Percentiles rank a stretch among this genome's conserved stretches.
phyloP scores from a whole-genome alignment of 2,888 invertebrate species.

The Tetropium fuscum region DNA sequence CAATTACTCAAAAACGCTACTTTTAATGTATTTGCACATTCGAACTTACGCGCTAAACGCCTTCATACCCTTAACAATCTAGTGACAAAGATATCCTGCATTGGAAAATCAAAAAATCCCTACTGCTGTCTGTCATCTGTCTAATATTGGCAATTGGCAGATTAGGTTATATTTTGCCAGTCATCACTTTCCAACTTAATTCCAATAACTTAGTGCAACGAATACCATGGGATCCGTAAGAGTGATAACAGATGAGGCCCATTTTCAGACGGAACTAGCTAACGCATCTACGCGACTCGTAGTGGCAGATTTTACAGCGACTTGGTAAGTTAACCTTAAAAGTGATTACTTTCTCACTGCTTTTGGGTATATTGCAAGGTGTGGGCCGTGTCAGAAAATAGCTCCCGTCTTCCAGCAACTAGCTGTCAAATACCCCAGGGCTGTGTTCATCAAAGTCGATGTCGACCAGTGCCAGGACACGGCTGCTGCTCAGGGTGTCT shows the following conservation, averaged over 20 bases:
- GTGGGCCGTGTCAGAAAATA: slow-evolving; percentile 96
- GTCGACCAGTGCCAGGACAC: slow-evolving; percentile 94
- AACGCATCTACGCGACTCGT: slow-evolving; percentile 89
- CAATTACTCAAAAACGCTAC: no score
- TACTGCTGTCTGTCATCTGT: not conserved
- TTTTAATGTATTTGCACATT: no score
- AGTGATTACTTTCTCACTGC: no score
- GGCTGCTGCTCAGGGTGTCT: slow-evolving; percentile 88
- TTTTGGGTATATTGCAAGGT: no score
- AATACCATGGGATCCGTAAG: slow-evolving; percentile 67
- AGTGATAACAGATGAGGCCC: slow-evolving; percentile 79
- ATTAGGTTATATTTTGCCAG: slow-evolving; percentile 29
- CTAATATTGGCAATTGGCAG: not conserved
- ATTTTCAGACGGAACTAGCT: slow-evolving; percentile 88
- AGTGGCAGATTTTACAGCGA: slow-evolving; percentile 95
- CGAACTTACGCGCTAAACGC: no score
- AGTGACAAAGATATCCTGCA: not conserved
- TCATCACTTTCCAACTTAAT: slow-evolving; percentile 26
- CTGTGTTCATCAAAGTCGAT: slow-evolving; percentile 94
- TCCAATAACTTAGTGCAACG: not conserved
- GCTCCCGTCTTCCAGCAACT: slow-evolving; percentile 93
- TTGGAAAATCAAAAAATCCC: not conserved
- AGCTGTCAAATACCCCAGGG: slow-evolving; percentile 87
- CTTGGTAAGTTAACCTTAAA: slow-evolving; percentile 76
- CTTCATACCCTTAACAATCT: no score